A percentile compares a stretch with the other conserved stretches of the same genome.
phyloP scores from a whole-genome alignment of 2,113 vertebrate species.

The Hassar affinis region DNA sequence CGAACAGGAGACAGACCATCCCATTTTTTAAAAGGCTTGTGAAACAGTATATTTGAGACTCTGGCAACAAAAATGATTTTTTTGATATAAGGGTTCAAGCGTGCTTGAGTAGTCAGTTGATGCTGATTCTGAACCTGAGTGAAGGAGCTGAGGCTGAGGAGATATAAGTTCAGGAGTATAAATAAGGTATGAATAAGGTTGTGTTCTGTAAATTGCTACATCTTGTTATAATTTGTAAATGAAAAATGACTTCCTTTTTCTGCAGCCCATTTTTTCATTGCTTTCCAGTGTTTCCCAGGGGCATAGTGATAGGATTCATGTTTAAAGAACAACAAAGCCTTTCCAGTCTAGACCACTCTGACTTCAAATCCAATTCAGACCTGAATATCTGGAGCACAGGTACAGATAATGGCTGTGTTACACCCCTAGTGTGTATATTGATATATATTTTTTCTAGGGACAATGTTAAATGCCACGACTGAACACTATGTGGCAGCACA shows the following conservation, averaged over 20 bases:
- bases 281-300: not conserved
- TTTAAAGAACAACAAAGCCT: not conserved
- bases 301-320: not conserved
- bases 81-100: not conserved
- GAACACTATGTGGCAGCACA: slow-evolving; percentile 58
- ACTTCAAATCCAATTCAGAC: not conserved
- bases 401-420: not conserved
- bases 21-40: not conserved
- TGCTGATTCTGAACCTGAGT: not conserved
- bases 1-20: not conserved
- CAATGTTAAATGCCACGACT: not conserved
- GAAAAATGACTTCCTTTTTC: not conserved
- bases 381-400: not conserved
- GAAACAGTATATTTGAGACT: not conserved
- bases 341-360: not conserved
- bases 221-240: not conserved
- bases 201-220: not conserved
- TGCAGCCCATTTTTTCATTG: not conserved
- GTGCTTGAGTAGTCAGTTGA: not conserved
- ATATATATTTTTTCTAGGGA: not conserved
- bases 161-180: not conserved
- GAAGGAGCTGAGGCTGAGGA: not conserved
- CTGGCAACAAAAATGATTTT: not conserved
- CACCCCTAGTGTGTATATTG: not conserved
- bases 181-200: not conserved